Evolutionary conservation across 1,140 invertebrate species (phyloP).

Genomic region (Steinernema khuongi): DNA sequence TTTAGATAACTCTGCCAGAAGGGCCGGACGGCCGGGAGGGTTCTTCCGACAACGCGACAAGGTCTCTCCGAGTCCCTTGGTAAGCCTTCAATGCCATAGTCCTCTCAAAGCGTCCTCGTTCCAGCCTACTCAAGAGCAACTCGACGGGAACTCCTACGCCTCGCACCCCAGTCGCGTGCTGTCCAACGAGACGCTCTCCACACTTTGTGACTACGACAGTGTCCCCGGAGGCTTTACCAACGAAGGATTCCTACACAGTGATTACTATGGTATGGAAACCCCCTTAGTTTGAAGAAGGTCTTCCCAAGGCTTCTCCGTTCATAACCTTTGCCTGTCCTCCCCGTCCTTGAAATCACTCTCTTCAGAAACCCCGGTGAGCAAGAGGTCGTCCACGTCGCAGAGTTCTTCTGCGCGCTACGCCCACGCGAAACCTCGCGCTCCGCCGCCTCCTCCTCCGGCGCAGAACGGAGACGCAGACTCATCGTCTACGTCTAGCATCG

Average conservation of each 20-base stretch:
- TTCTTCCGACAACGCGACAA: slow-evolving; percentile 8
- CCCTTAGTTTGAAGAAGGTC: too few relatives aligned
- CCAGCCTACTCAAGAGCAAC: neutral
- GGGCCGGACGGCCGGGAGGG: neutral
- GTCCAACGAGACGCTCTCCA: slow-evolving; percentile 4
- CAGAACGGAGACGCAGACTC: neutral
- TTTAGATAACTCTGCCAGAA: neutral
- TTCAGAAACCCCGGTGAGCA: neutral
- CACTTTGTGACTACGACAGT: neutral
- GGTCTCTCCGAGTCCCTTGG: neutral
- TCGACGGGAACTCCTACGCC: neutral
- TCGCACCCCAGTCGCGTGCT: neutral
- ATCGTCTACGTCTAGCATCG: neutral
- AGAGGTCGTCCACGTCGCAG: neutral
- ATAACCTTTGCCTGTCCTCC: too few relatives aligned
- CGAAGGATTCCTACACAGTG: neutral
- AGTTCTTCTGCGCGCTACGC: neutral
- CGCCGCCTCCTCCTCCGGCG: neutral
- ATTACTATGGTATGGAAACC: neutral
- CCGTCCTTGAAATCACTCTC: neutral
- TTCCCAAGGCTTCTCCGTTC: too few relatives aligned
- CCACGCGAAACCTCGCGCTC: neutral
- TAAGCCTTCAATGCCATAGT: neutral
- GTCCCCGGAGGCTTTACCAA: neutral
- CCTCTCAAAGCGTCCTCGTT: neutral